A percentile compares a stretch with the other conserved stretches of the same genome.
phyloP scores from a whole-genome alignment of 37 sponge, comb jelly and placozoan genomes.

The Agelas oroides region DNA sequence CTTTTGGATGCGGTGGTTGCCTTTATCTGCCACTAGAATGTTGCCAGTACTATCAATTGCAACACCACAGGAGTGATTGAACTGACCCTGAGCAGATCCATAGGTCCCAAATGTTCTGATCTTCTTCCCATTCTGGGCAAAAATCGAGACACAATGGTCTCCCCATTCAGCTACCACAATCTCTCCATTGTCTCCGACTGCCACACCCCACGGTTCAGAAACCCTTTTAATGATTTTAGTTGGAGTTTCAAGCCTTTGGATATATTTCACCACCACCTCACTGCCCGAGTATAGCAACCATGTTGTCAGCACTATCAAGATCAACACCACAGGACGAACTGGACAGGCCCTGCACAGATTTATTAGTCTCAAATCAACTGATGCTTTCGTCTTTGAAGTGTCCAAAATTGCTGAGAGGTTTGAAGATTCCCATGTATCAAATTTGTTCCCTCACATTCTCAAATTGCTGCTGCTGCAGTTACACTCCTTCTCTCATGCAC shows the following conservation, averaged over 20 bases:
- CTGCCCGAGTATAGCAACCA: too few relatives aligned
- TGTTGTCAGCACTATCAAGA: too few relatives aligned
- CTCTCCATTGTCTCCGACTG: conserved; percentile 34
- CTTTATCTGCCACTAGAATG: conserved; percentile 33
- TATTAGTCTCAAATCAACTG: too few relatives aligned
- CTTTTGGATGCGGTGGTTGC: conserved; percentile 51
- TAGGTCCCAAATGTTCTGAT: conserved; percentile 20
- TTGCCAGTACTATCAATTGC: conserved; percentile 20
- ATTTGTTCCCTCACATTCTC: too few relatives aligned
- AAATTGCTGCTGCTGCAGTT: too few relatives aligned
- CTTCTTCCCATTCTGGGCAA: not conserved
- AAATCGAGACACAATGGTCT: conserved; percentile 17
- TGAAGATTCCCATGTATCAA: too few relatives aligned
- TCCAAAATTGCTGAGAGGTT: too few relatives aligned
- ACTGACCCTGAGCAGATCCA: conserved; percentile 49
- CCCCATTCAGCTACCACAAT: conserved; percentile 16
- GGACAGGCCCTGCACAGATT: too few relatives aligned
- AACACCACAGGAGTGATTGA: conserved; percentile 22
- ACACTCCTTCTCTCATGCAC: too few relatives aligned
- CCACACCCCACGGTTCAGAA: conserved; percentile 26
- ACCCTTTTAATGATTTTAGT: not conserved
- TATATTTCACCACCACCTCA: too few relatives aligned
- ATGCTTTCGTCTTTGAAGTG: too few relatives aligned
- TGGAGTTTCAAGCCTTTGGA: conserved; percentile 8
- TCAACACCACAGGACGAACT: too few relatives aligned